Percentiles rank a stretch among this genome's conserved stretches.
Evolutionary conservation across 2,888 invertebrate species (phyloP).

Genomic region (Apotomis betuletana): DNA sequence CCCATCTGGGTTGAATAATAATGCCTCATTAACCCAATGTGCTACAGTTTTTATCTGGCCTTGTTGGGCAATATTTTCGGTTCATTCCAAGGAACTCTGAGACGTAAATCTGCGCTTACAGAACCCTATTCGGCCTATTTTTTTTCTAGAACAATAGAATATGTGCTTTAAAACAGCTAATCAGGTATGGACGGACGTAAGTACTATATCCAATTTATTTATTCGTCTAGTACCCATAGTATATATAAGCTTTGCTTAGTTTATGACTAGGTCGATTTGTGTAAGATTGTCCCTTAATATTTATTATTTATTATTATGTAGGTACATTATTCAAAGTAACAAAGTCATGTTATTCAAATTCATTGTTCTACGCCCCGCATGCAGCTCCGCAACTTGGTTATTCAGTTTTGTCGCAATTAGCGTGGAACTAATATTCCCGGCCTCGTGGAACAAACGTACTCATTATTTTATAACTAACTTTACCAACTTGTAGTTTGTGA

Average conservation of each 20-base stretch:
- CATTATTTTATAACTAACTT: conserved; percentile 1
- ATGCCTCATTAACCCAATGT: conserved; percentile 8
- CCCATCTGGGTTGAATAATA: conserved; percentile 17
- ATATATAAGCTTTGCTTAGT: too few species aligned
- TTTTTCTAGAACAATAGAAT: too few species aligned
- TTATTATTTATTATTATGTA: too few species aligned
- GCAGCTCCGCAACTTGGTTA: neutral
- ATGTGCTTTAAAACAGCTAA: too few species aligned
- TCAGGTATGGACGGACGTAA: too few species aligned
- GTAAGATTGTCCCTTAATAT: too few species aligned
- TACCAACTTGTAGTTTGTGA: neutral
- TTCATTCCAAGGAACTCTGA: neutral
- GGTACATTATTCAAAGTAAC: neutral
- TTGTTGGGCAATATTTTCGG: neutral
- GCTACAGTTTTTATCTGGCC: neutral
- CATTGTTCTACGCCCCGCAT: neutral
- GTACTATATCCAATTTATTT: too few species aligned
- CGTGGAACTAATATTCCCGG: neutral
- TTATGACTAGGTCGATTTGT: too few species aligned
- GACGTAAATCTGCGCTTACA: too few species aligned
- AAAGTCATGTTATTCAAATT: neutral
- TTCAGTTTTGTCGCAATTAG: conserved; percentile 17
- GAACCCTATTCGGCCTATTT: too few species aligned
- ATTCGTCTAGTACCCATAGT: too few species aligned
- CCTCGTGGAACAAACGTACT: neutral